A percentile compares a stretch with the other conserved stretches of the same genome.
These are phyloP conservation scores for Sussaba pulchella DNA, from an alignment of 2,888 invertebrate species.

Conservation along the genomic window DNA sequence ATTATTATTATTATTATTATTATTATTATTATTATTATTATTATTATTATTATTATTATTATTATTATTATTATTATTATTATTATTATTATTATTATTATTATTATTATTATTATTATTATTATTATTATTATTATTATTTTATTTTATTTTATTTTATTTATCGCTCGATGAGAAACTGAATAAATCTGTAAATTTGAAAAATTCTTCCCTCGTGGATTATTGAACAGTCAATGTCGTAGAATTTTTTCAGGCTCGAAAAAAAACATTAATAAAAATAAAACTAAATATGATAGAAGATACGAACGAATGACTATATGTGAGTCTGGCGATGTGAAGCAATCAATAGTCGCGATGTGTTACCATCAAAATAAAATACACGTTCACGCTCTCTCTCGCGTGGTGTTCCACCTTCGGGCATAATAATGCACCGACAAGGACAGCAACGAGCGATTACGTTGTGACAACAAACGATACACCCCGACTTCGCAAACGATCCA, in stretches of 20 bases:
- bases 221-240: too few relatives aligned
- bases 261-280: not conserved
- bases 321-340: not conserved
- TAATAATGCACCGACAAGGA: not conserved
- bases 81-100: too few relatives aligned
- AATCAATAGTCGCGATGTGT: conserved; percentile 6
- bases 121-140: too few relatives aligned
- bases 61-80: too few relatives aligned
- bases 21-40: too few relatives aligned
- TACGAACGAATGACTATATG: not conserved
- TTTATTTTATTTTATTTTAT: too few relatives aligned
- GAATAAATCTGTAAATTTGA: too few relatives aligned
- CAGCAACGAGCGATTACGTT: not conserved
- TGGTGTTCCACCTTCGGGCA: not conserved
- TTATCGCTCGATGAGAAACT: too few relatives aligned
- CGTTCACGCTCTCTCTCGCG: not conserved
- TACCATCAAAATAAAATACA: conserved; percentile 6
- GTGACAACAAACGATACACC: not conserved
- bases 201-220: too few relatives aligned
- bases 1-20: too few relatives aligned
- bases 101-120: too few relatives aligned
- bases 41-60: too few relatives aligned
- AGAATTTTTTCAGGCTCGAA: not conserved
- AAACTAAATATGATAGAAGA: not conserved
- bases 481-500: not conserved